Evolutionary conservation across 2,797 vertebrate species (phyloP).

Genomic region (Nasua narica): DNA sequence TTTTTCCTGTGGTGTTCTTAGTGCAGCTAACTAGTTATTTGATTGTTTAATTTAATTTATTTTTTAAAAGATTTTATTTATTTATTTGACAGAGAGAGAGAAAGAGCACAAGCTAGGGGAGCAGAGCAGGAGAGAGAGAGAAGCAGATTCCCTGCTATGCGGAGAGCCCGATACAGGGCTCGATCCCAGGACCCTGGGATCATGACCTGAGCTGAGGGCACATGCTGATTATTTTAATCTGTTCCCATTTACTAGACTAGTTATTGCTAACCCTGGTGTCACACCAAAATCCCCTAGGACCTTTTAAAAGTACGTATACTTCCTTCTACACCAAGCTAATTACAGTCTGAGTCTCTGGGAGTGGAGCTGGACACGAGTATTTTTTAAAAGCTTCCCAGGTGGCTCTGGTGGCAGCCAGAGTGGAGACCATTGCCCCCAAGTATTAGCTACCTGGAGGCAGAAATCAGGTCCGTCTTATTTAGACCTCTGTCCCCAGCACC

Average conservation of each 20-base stretch:
- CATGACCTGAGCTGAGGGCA: too few relatives aligned
- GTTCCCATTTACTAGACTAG: background rate
- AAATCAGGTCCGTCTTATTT: background rate
- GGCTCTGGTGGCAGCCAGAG: background rate
- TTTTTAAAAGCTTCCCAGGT: background rate
- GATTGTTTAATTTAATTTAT: background rate
- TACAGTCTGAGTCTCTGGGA: background rate
- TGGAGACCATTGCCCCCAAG: too few relatives aligned
- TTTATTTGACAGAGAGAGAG: too few relatives aligned
- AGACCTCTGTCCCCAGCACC: background rate
- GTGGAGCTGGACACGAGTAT: background rate
- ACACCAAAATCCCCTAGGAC: background rate
- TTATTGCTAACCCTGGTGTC: background rate
- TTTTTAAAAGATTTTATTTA: background rate
- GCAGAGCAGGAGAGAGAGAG: too few relatives aligned
- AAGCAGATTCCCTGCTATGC: too few relatives aligned
- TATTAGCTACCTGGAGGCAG: background rate
- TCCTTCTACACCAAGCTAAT: background rate
- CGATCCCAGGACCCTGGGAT: too few relatives aligned
- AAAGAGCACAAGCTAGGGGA: too few relatives aligned
- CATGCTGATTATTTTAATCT: background rate
- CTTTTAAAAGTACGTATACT: background rate
- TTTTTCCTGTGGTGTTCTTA: background rate
- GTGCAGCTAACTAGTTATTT: background rate
- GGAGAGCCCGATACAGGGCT: too few relatives aligned